These are phyloP conservation scores for Sebastes alutus DNA, from an alignment of 2,797 vertebrate species.

Conservation along the genomic window DNA sequence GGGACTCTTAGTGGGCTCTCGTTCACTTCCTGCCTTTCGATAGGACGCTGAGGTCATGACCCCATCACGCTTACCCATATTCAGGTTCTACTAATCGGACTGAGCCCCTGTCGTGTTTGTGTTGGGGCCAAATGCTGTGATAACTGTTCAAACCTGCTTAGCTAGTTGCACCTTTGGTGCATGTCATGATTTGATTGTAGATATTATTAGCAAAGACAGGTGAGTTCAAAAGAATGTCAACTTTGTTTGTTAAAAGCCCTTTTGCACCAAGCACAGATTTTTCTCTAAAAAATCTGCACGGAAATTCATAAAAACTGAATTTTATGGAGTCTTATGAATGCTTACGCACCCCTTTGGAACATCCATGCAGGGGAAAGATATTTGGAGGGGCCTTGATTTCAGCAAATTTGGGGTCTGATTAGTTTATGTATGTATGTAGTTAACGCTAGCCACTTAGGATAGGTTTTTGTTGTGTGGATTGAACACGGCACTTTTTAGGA, in stretches of 20 bases:
- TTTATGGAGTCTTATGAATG: too few species aligned
- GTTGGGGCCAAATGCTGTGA: background rate
- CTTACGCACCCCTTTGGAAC: fast-evolving
- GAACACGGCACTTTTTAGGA: too few species aligned
- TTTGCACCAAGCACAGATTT: too few species aligned
- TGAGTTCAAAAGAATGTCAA: background rate
- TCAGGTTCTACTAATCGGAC: background rate
- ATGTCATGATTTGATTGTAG: constrained; percentile 30
- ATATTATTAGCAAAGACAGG: constrained; percentile 27
- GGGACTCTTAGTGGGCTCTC: constrained; percentile 9
- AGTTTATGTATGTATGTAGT: too few species aligned
- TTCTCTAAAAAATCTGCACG: too few species aligned
- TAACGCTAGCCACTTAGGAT: too few species aligned
- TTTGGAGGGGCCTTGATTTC: too few species aligned
- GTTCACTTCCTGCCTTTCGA: constrained; percentile 52
- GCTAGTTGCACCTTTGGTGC: constrained; percentile 3
- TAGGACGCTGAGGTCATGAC: constrained; percentile 30
- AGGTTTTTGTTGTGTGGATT: too few species aligned
- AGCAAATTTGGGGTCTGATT: too few species aligned
- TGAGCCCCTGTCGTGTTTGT: constrained; percentile 6
- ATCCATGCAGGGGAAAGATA: too few species aligned
- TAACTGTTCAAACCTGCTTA: constrained; percentile 18
- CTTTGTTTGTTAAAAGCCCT: background rate
- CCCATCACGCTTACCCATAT: background rate
- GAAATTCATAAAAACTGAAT: too few species aligned